phyloP scores from a whole-genome alignment of 2,888 invertebrate species.

The Athetis lepigone region DNA sequence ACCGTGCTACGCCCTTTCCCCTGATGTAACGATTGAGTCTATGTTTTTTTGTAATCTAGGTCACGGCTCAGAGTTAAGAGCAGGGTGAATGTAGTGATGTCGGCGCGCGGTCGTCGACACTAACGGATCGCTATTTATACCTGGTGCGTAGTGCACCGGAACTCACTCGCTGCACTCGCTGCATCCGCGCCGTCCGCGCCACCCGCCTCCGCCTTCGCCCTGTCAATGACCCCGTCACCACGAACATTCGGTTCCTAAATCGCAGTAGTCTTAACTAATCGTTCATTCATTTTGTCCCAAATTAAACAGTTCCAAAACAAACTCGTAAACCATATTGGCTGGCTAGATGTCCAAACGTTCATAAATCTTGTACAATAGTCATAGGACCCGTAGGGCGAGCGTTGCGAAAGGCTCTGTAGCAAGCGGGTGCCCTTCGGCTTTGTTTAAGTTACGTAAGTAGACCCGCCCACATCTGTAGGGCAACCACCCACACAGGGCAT shows the following conservation, averaged over 20 bases:
- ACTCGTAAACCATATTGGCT: slow-evolving; percentile 31
- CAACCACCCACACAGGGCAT: slow-evolving; percentile 83
- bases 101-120: slow-evolving; percentile 89
- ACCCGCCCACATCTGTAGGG: slow-evolving; percentile 84
- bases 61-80: slow-evolving; percentile 77
- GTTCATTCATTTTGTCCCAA: slow-evolving; percentile 16
- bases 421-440: slow-evolving; percentile 87
- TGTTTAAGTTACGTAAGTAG: slow-evolving; percentile 85
- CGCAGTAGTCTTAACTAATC: slow-evolving; percentile 29
- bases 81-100: slow-evolving; percentile 77
- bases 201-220: slow-evolving; percentile 81
- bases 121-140: slow-evolving; percentile 91
- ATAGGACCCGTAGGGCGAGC: slow-evolving; percentile 79
- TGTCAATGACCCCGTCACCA: slow-evolving; percentile 87
- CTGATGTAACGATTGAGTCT: slow-evolving; percentile 67
- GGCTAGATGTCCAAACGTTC: slow-evolving; percentile 57
- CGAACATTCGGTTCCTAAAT: slow-evolving; percentile 59
- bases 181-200: slow-evolving; percentile 88
- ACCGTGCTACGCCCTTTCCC: slow-evolving; percentile 57
- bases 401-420: slow-evolving; percentile 82
- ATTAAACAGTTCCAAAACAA: slow-evolving; percentile 8
- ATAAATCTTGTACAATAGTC: slow-evolving; percentile 69
- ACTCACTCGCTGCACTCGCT: slow-evolving; percentile 88
- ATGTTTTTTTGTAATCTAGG: slow-evolving; percentile 76
- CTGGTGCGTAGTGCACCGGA: slow-evolving; percentile 89